These are phyloP conservation scores for Auanema freiburgensis DNA, from an alignment of 2,888 invertebrate species.

Conservation along the genomic window DNA sequence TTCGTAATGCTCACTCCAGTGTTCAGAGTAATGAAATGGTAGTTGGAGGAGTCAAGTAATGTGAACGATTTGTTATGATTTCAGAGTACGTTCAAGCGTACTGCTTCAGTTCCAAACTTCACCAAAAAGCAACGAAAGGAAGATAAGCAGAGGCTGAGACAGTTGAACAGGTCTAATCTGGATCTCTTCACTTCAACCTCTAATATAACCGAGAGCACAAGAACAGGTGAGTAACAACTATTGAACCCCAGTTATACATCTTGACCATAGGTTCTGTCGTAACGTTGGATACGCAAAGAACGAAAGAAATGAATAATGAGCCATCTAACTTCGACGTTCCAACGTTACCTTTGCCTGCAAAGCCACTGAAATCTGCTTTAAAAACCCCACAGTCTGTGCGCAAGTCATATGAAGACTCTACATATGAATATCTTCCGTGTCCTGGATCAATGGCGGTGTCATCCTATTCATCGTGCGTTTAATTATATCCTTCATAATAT, in stretches of 20 bases:
- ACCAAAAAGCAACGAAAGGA: slow-evolving; percentile 36
- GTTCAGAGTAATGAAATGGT: slow-evolving; percentile 6
- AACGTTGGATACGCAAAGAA: slow-evolving; percentile 31
- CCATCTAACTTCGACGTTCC: slow-evolving; percentile 26
- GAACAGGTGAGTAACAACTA: slow-evolving; percentile 11
- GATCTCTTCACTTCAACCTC: slow-evolving; percentile 42
- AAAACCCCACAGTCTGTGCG: slow-evolving; percentile 27
- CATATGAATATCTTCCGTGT: slow-evolving; percentile 40
- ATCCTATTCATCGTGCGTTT: slow-evolving; percentile 9
- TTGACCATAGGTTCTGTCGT: slow-evolving; percentile 27
- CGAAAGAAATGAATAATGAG: slow-evolving; percentile 18
- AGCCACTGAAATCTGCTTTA: slow-evolving; percentile 38
- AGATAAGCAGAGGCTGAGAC: slow-evolving; percentile 14
- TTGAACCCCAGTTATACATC: background rate
- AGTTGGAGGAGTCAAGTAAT: slow-evolving; percentile 5
- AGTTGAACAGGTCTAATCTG: slow-evolving; percentile 19
- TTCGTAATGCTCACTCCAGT: slow-evolving; percentile 30
- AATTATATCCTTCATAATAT: background rate
- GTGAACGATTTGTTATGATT: slow-evolving; percentile 9
- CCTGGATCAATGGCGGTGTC: slow-evolving; percentile 37
- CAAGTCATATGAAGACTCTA: slow-evolving; percentile 9
- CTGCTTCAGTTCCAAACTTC: slow-evolving; percentile 58
- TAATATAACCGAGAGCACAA: slow-evolving; percentile 37
- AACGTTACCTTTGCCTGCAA: slow-evolving; percentile 19
- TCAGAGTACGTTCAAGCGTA: slow-evolving; percentile 51